Percentiles rank a stretch among this genome's conserved stretches.
Evolutionary conservation across 2,113 vertebrate genomes (phyloP).

Genomic region (Coptodon bakossiorum): DNA sequence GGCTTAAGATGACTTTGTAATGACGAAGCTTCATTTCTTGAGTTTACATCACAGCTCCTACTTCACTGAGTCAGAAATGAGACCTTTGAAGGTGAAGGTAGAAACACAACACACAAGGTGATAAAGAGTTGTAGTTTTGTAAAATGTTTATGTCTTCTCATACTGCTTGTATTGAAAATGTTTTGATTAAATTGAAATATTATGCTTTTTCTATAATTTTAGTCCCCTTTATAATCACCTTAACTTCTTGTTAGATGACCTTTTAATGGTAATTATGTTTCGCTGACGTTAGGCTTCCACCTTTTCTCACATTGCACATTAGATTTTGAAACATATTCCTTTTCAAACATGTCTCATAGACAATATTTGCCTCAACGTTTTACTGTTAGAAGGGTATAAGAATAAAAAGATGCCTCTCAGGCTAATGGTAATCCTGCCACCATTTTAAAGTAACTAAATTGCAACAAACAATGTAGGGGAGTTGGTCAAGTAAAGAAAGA

Average conservation of each 20-base stretch:
- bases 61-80: not conserved
- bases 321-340: not conserved
- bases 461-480: not conserved
- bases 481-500: not conserved
- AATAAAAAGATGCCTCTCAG: not conserved
- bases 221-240: not conserved
- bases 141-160: not conserved
- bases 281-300: not conserved
- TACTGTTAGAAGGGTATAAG: not conserved
- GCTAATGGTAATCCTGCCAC: not conserved
- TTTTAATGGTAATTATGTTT: not conserved
- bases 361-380: not conserved
- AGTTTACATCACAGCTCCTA: not conserved
- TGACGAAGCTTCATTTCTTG: not conserved
- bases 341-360: not conserved
- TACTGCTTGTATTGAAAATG: not conserved
- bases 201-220: not conserved
- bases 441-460: not conserved
- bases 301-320: not conserved
- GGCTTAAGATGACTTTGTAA: not conserved
- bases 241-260: not conserved
- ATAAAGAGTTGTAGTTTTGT: not conserved
- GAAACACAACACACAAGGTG: not conserved
- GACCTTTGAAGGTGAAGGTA: not conserved
- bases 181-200: not conserved